Percentiles rank a stretch among this genome's conserved stretches.
Evolutionary conservation across 2,888 invertebrate species (phyloP).

Genomic region (Drosophila pseudotakahashii): DNA sequence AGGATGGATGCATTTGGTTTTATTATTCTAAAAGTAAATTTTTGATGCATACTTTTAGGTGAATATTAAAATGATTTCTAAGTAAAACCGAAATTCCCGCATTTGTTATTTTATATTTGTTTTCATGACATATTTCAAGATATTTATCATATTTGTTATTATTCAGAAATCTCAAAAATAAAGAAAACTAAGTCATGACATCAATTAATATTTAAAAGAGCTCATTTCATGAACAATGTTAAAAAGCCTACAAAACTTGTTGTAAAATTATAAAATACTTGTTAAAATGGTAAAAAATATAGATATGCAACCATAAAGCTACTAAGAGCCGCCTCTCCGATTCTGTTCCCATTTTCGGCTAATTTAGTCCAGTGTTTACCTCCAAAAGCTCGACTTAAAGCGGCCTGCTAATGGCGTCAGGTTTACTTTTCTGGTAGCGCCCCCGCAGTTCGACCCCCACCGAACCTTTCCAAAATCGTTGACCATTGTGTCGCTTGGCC

Average conservation of each 20-base stretch:
- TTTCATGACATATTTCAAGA: not conserved
- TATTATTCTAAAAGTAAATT: not conserved
- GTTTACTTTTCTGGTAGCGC: constrained; percentile 39
- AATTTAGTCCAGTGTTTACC: constrained; percentile 18
- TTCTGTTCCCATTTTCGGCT: constrained; percentile 8
- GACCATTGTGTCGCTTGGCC: constrained; percentile 33
- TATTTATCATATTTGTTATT: not conserved
- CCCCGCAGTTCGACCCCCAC: constrained; percentile 39
- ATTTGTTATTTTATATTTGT: too few relatives aligned
- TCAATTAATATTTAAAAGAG: too few relatives aligned
- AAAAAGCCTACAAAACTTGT: too few relatives aligned
- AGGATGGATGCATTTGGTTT: too few relatives aligned
- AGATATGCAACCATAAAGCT: constrained; percentile 1
- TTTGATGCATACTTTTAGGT: constrained; percentile 12
- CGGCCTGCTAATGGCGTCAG: constrained; percentile 6
- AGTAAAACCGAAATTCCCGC: not conserved
- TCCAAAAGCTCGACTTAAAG: constrained; percentile 14
- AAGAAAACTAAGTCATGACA: too few relatives aligned
- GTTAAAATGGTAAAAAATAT: not conserved
- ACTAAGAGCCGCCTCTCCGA: constrained; percentile 14
- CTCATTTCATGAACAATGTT: too few relatives aligned
- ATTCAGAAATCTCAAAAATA: too few relatives aligned
- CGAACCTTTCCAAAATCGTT: constrained; percentile 26
- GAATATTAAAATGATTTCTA: not conserved
- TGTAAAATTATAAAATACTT: too few relatives aligned